phyloP scores from a whole-genome alignment of 2,797 vertebrate genomes.

The Eupleurogrammus muticus region DNA sequence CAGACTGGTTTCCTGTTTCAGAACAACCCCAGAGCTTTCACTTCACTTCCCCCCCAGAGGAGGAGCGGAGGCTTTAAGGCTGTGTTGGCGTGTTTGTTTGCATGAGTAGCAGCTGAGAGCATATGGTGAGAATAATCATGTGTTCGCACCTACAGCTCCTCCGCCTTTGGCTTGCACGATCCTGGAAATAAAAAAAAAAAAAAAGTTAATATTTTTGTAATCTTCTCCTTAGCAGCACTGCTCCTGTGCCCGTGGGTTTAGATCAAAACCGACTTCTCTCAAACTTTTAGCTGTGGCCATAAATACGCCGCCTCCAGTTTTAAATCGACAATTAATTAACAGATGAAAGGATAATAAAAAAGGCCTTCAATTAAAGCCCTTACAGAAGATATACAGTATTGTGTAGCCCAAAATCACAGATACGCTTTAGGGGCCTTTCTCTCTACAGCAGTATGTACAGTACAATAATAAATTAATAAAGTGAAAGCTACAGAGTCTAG shows the following conservation, averaged over 20 bases:
- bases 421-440: no score
- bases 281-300: neutral
- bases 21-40: conserved; percentile 1
- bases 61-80: neutral
- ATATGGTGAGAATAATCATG: conserved; percentile 13
- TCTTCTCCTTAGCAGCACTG: neutral
- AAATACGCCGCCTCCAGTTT: neutral
- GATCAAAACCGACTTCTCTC: neutral
- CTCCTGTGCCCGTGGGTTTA: neutral
- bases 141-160: neutral
- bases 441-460: no score
- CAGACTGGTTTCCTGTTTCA: conserved; percentile 13
- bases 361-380: no score
- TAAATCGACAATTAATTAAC: neutral
- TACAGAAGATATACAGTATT: no score
- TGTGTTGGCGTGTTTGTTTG: neutral
- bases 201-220: neutral
- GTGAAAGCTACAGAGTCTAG: no score
- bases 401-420: no score
- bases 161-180: neutral
- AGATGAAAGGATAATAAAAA: no score
- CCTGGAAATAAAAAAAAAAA: no score
- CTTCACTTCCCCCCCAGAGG: neutral
- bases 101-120: neutral
- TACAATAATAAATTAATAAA: no score